A percentile compares a stretch with the other conserved stretches of the same genome.
Evolutionary conservation across 2,888 invertebrate genomes (phyloP).

Genomic region (Clistopyga incitator): DNA sequence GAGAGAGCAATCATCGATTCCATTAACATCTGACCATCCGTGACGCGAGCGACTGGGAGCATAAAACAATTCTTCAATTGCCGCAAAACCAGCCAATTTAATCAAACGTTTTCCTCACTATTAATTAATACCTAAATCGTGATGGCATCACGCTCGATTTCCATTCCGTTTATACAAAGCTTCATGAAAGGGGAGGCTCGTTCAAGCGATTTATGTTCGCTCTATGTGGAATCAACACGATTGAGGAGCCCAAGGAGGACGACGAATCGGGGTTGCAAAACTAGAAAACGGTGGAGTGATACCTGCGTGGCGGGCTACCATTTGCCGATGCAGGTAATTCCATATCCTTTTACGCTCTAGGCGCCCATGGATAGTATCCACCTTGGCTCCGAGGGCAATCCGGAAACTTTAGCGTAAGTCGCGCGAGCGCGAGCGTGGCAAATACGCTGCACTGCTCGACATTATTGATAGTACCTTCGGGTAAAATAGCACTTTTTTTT

Average conservation of each 20-base stretch:
- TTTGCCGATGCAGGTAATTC: conserved; percentile 75
- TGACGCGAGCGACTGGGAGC: background rate
- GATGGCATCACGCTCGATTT: conserved; percentile 2
- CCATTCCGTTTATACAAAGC: conserved; percentile 11
- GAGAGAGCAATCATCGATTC: conserved; percentile 21
- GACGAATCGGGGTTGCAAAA: background rate
- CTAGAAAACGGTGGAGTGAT: conserved; percentile 3
- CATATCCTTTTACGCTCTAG: conserved; percentile 52
- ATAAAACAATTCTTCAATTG: conserved; percentile 50
- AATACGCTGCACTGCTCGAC: conserved; percentile 8
- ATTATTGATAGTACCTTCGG: background rate
- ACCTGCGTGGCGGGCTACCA: conserved; percentile 77
- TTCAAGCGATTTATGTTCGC: conserved; percentile 30
- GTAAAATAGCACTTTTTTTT: background rate
- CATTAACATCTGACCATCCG: conserved; percentile 35
- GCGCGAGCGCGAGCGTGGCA: conserved; percentile 21
- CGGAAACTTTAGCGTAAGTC: conserved; percentile 46
- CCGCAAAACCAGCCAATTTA: conserved; percentile 34
- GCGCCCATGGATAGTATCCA: conserved; percentile 68
- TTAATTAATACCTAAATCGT: conserved; percentile 39
- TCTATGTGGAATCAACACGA: conserved; percentile 14
- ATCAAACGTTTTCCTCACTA: conserved; percentile 1
- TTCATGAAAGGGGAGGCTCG: background rate
- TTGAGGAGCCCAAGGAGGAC: background rate
- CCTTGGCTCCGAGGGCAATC: conserved; percentile 51